Base-by-base conservation (phyloP, 2,113 vertebrate genomes). In the Oceanites oceanicus region DNA sequence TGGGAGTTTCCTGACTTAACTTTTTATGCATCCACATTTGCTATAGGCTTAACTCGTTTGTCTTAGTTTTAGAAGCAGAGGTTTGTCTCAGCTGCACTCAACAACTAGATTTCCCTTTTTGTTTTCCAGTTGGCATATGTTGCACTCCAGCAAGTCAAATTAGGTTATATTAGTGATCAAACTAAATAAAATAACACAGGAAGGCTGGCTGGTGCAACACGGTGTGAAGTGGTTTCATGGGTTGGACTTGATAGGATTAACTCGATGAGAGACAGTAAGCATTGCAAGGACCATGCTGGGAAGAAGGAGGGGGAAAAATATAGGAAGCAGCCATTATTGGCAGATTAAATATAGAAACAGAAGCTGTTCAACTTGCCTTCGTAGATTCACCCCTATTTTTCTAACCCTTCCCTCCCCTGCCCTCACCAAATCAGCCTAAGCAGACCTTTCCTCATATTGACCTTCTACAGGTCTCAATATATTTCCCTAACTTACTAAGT, bases 261-360 rank as follows among this genome's bases (percentile, higher is more conserved):
- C 29, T 17, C 16, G 21, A 29, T 16, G 32, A 77, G 44, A 1
- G 0, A 49, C 32, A 30, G 42, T 15, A 27, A 62, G 25, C 15
- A 21, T 25, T 27, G 42, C 53, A 50, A 79, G 73, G 55, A 20
- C 10, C 62, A 47, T 1, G 4, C 32, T 19, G n/a, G 49, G 44
- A 58, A 40, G 32, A 4, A 29, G n/a, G n/a, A 8, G 25, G 2
- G 1, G 10, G 7, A 2, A 13, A 34, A n/a, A 55, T 8, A 30
- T 1, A 23, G 21, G 32, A 81, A 8, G 34, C 2, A 6, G 26
- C 9, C 29, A 30, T 23, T 42, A 12, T 7, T 62, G 19, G 42
- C 42, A 80, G 38, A 53, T 45, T 30, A 62, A 67, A 15, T 14
- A 19, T 2, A 77, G 71, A 63, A 62, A 19, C 2, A 36, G 50